These are phyloP conservation scores for Atherix ibis DNA, from an alignment of 2,888 invertebrate genomes.

Conservation along the genomic window DNA sequence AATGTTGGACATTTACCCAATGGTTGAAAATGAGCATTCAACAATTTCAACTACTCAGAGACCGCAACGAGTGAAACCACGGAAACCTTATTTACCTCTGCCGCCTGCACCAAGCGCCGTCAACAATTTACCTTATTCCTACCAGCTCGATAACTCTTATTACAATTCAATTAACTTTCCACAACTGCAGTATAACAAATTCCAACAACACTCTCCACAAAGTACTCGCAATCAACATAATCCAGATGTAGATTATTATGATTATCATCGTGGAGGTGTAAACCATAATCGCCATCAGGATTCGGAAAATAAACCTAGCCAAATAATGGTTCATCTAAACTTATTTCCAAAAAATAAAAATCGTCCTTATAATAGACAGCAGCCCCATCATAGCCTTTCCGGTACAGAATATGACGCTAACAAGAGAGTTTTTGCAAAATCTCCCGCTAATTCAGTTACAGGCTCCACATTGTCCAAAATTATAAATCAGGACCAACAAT, in stretches of 20 bases:
- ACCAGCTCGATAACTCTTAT: conserved; percentile 10
- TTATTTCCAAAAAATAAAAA: conserved; percentile 39
- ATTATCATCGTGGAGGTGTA: conserved; percentile 6
- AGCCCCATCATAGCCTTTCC: too few species aligned
- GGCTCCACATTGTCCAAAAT: neutral
- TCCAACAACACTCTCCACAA: too few species aligned
- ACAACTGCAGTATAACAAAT: conserved; percentile 13
- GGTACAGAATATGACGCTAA: neutral
- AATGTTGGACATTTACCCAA: conserved; percentile 47
- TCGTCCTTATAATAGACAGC: neutral
- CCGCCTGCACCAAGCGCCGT: conserved; percentile 5
- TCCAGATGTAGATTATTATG: conserved; percentile 10
- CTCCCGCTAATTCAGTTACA: too few species aligned
- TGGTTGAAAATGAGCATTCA: conserved; percentile 31
- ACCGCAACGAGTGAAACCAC: conserved; percentile 12
- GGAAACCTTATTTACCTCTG: conserved; percentile 4
- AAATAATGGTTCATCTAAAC: conserved; percentile 50
- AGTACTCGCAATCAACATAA: conserved; percentile 17
- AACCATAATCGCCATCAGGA: conserved; percentile 5
- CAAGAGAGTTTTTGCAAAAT: too few species aligned
- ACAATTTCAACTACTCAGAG: conserved; percentile 18
- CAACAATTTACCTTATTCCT: conserved; percentile 6
- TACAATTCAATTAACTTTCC: conserved; percentile 14
- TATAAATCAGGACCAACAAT: neutral
- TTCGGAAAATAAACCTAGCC: conserved; percentile 31